Percentiles rank a stretch among this genome's conserved stretches.
phyloP scores from a whole-genome alignment of 2,113 vertebrate genomes.

The Halichoerus grypus region DNA sequence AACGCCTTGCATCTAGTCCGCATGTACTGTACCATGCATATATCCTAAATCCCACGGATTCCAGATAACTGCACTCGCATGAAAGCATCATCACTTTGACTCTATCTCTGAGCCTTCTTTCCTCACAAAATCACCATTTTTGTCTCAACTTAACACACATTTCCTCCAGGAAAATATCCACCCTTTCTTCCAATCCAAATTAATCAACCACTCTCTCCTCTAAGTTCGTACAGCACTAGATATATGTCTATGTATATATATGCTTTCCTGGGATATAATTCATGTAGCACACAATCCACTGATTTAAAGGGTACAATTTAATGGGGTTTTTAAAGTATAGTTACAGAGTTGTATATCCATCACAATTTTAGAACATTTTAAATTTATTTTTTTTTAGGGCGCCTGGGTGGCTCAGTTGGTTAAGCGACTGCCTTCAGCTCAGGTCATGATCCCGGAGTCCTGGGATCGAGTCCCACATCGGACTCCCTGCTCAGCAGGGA shows the following conservation, averaged over 20 bases:
- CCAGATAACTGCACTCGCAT: background rate
- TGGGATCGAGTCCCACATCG: no score
- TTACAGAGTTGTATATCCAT: background rate
- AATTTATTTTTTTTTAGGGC: no score
- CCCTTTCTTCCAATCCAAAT: background rate
- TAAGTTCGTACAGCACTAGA: background rate
- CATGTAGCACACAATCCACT: background rate
- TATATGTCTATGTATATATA: background rate
- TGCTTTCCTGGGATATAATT: background rate
- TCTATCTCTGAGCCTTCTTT: background rate
- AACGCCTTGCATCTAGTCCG: background rate
- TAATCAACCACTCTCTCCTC: slow-evolving; percentile 45
- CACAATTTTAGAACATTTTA: slow-evolving; percentile 55
- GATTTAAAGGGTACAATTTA: background rate
- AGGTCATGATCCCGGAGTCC: no score
- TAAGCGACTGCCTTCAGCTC: no score
- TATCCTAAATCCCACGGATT: background rate
- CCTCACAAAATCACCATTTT: background rate
- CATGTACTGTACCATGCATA: background rate
- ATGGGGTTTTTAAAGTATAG: background rate
- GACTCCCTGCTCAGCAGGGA: no score
- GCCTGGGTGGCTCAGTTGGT: no score
- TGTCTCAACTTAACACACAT: background rate
- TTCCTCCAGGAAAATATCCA: background rate
- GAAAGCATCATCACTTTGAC: background rate